Evolutionary conservation across 1,140 invertebrate genomes (phyloP), one percentile per base, ranked within the genome.

Genomic region (Parasteatoda tepidariorum): DNA sequence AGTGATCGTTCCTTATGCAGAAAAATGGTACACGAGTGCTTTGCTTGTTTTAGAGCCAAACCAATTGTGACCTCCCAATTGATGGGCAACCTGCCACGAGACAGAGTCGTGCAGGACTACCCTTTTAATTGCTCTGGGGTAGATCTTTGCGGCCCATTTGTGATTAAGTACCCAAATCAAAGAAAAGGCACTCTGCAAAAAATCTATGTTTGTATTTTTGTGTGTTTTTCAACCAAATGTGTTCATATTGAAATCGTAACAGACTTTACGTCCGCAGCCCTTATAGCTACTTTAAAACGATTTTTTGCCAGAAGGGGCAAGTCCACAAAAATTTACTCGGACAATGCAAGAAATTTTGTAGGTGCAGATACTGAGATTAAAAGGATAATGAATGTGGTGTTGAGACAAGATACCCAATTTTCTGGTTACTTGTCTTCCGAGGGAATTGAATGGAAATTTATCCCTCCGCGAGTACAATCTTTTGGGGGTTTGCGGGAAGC

Each of bases 191-290:
- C n/a, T 6, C 30, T 66, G 26, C 4, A 33, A 4, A 86, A 85
- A 55, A 41, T 34, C 6, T 86, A 84, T 62, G 38, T 86, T 26
- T 85, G 66, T 41, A 9, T 85, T 4, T 85, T 85, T 57, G 55
- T 83, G 3, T 84, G 75, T 54, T 62, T 85, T 28, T 18, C 59
- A 22, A 75, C 76, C 9, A 82, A 85, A 59, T 78, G 84, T 9
- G 26, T 85, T 30, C 84, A 84, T 73, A 38, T 86, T 2, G 84
- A 86, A 71, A 4, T 85, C 13, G 67, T 85, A 7, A 34, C 26
- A 11, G 68, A 70, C 71, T 57, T 86, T 26, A 73, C 85, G 30
- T 71, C 84, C n/a, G 28, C 34, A 34, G 13, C 78, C 26, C 83
- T 86, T 26, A 67, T 85, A 6, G 79, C 64, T 18, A 34, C 85